A percentile compares a stretch with the other conserved stretches of the same genome.
These are phyloP conservation scores for Delphinapterus leucas DNA, from an alignment of 2,113 vertebrate species.

Conservation along the genomic window DNA sequence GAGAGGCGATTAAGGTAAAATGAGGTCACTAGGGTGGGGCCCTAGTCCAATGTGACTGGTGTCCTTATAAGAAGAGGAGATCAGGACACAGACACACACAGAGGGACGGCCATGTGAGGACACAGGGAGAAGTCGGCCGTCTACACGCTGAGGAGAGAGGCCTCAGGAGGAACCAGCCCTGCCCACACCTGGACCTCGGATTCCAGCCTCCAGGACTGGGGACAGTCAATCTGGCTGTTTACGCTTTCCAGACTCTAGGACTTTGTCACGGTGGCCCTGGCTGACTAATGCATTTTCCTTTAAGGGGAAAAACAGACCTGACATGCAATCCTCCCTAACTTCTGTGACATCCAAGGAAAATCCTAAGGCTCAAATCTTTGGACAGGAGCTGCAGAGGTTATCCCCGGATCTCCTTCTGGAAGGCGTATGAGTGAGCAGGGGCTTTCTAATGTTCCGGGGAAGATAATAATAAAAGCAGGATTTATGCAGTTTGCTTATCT, in stretches of 20 bases:
- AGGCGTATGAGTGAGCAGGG: accelerated
- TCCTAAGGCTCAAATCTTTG: accelerated
- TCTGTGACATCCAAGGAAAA: accelerated
- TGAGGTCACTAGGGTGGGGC: neutral
- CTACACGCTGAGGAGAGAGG: accelerated
- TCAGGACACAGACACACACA: neutral
- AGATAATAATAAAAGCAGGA: too few species aligned
- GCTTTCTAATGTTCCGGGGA: neutral
- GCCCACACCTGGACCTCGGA: accelerated
- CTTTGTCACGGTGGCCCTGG: too few species aligned
- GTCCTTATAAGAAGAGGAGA: neutral
- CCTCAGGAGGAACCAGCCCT: neutral
- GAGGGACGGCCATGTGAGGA: neutral
- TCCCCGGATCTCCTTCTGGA: neutral
- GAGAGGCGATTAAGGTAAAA: neutral
- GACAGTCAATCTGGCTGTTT: accelerated
- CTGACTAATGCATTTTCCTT: too few species aligned
- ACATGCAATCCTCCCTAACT: accelerated
- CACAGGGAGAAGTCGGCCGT: accelerated
- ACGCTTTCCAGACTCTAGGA: too few species aligned
- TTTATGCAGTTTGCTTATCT: accelerated
- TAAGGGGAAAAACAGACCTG: neutral
- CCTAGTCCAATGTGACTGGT: neutral
- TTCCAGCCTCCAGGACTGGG: neutral
- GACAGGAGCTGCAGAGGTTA: accelerated